phyloP scores from a whole-genome alignment of 2,113 vertebrate genomes.

The Isurus oxyrinchus region DNA sequence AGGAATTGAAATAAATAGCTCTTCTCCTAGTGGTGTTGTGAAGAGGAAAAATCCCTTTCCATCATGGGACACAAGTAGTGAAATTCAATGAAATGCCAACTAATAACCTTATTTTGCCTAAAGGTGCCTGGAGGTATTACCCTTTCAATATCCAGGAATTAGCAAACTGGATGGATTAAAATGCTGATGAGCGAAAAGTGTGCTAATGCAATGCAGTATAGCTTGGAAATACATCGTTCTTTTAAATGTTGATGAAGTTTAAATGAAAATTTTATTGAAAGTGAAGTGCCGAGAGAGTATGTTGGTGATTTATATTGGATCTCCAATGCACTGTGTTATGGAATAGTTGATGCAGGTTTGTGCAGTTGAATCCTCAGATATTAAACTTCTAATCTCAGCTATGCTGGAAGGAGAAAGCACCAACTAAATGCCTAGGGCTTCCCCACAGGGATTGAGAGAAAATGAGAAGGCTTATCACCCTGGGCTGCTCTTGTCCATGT shows the following conservation, averaged over 20 bases:
- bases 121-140: neutral
- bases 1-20: neutral
- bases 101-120: neutral
- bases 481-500: too few species aligned
- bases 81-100: neutral
- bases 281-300: neutral
- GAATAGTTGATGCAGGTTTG: neutral
- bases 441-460: neutral
- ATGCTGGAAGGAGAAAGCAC: neutral
- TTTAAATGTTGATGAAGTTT: slow-evolving; percentile 6
- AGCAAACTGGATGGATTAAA: neutral
- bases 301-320: neutral
- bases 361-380: neutral
- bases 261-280: neutral
- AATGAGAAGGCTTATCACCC: neutral
- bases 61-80: neutral
- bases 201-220: neutral
- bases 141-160: neutral
- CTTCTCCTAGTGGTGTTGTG: neutral
- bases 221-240: neutral
- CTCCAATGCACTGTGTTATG: neutral
- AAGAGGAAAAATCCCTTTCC: neutral
- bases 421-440: neutral
- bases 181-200: neutral
- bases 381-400: neutral